Evolutionary conservation across 1,140 invertebrate species (phyloP).

Genomic region (Oncopodura yosiiana): DNA sequence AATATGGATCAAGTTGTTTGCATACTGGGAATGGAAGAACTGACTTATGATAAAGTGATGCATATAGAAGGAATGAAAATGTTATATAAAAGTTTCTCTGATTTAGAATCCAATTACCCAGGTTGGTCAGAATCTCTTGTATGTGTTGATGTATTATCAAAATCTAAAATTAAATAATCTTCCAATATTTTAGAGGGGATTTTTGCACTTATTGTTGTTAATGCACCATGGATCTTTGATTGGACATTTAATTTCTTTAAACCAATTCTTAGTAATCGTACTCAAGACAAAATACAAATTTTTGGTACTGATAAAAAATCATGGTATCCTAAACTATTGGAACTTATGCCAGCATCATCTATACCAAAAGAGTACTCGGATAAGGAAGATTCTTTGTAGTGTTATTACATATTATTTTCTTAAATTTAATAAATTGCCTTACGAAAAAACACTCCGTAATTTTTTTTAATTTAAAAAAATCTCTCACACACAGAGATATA

Average conservation of each 20-base stretch:
- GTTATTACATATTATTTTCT: too few relatives aligned
- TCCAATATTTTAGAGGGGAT: not conserved
- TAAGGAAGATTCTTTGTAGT: too few relatives aligned
- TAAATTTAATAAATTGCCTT: too few relatives aligned
- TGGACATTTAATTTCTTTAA: slow-evolving; percentile 20
- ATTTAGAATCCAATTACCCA: slow-evolving; percentile 14
- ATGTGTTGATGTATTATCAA: too few relatives aligned
- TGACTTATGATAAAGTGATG: slow-evolving; percentile 1
- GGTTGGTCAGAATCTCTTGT: too few relatives aligned
- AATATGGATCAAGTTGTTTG: not conserved
- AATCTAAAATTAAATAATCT: too few relatives aligned
- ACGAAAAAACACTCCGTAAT: too few relatives aligned
- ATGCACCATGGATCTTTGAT: slow-evolving; percentile 15
- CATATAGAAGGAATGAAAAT: slow-evolving; percentile 9
- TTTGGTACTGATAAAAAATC: slow-evolving; percentile 8
- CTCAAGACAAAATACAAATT: slow-evolving; percentile 17
- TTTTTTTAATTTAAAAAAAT: too few relatives aligned
- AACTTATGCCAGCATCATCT: slow-evolving; percentile 11
- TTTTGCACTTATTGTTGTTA: not conserved
- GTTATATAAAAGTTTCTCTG: not conserved
- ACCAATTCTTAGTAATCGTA: slow-evolving; percentile 14
- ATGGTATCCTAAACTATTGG: slow-evolving; percentile 7
- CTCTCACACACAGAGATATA: too few relatives aligned
- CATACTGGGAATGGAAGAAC: slow-evolving; percentile 13
- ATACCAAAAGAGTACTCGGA: not conserved